Evolutionary conservation across 2,888 invertebrate species (phyloP).

Genomic region (Tiliacea citrago): DNA sequence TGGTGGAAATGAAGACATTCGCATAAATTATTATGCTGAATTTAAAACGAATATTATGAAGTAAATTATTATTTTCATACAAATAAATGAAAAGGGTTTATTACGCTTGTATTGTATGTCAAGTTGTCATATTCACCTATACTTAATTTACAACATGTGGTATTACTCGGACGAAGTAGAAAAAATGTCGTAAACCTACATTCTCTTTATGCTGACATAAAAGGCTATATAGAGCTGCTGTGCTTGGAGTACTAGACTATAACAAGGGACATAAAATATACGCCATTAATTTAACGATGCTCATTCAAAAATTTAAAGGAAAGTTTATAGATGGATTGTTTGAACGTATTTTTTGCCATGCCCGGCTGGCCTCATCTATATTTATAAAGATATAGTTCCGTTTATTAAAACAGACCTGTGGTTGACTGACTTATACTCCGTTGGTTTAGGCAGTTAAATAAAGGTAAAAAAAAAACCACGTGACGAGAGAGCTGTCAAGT

Average conservation of each 20-base stretch:
- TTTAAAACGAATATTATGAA: slow-evolving; percentile 40
- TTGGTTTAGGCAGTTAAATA: too few species aligned
- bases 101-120: slow-evolving; percentile 9
- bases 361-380: background rate
- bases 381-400: slow-evolving; percentile 7
- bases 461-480: too few species aligned
- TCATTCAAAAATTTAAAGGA: slow-evolving; percentile 46
- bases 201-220: slow-evolving; percentile 44
- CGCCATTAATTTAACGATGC: slow-evolving; percentile 44
- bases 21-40: slow-evolving; percentile 24
- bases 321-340: slow-evolving; percentile 1
- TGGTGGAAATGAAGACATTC: slow-evolving; percentile 19
- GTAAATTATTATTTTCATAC: slow-evolving; percentile 17
- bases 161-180: slow-evolving; percentile 10
- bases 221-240: slow-evolving; percentile 38
- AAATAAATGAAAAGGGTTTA: slow-evolving; percentile 16
- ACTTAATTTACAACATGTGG: slow-evolving; percentile 5
- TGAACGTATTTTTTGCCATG: background rate
- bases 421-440: background rate
- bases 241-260: slow-evolving; percentile 42
- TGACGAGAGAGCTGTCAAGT: too few species aligned
- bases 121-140: slow-evolving; percentile 26
- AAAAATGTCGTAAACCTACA: slow-evolving; percentile 54
- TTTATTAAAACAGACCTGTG: slow-evolving; percentile 7
- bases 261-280: slow-evolving; percentile 49